Evolutionary conservation across 2,797 vertebrate genomes (phyloP).

Genomic region (Huso huso): DNA sequence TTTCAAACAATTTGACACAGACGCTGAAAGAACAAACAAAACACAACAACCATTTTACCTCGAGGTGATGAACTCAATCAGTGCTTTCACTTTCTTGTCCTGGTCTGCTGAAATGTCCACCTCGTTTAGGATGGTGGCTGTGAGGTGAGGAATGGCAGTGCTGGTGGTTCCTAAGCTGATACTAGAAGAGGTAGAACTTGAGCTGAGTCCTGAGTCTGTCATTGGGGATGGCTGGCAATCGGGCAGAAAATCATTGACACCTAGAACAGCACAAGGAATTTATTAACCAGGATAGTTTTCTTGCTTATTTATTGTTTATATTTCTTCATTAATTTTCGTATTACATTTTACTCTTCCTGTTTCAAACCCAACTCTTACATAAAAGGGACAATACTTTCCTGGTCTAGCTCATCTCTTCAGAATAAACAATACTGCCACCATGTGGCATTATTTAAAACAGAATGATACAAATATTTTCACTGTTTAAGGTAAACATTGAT

Average conservation of each 20-base stretch:
- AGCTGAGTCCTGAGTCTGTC: conserved; percentile 98
- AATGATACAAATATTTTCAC: no score
- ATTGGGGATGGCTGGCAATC: conserved; percentile 94
- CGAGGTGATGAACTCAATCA: conserved; percentile 96
- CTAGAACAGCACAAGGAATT: conserved; percentile 41
- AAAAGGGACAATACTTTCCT: no score
- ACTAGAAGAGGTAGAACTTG: conserved; percentile 96
- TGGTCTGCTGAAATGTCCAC: conserved; percentile 83
- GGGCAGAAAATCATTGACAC: conserved; percentile 79
- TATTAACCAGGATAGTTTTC: no score
- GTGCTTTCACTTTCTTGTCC: conserved; percentile 89
- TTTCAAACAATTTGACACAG: no score
- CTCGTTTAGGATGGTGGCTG: conserved; percentile 75
- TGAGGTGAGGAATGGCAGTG: conserved; percentile 62
- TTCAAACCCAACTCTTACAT: no score
- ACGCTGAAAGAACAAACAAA: neutral
- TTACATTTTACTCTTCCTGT: no score
- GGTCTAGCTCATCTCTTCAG: no score
- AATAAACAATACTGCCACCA: no score
- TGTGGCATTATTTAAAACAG: no score
- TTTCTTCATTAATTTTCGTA: no score
- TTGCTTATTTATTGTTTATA: no score
- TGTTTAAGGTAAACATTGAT: no score
- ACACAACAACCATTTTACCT: conserved; percentile 59
- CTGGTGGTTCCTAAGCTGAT: conserved; percentile 83